Conservation (phyloP, 2,113 vertebrate species). For the Suricata suricatta region DNA sequence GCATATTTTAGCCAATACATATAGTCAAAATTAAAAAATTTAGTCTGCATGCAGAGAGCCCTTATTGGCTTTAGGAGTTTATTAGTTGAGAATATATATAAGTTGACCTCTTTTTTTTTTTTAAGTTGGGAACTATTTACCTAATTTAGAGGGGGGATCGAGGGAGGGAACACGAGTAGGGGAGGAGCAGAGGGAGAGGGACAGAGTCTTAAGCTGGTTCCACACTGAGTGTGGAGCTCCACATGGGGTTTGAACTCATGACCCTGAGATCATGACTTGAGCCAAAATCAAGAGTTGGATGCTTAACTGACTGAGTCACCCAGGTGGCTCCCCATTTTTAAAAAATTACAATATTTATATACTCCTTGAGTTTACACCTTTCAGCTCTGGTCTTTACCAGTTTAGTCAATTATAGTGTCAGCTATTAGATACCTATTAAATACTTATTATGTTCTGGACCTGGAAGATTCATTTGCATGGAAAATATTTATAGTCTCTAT, state of each 20-base stretch:
- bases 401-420: not conserved
- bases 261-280: too few species aligned
- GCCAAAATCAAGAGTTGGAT: too few species aligned
- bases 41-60: not conserved
- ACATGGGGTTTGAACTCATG: too few species aligned
- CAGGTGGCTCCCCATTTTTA: too few species aligned
- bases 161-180: too few species aligned
- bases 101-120: not conserved
- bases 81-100: not conserved
- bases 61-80: not conserved
- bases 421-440: not conserved
- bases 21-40: not conserved
- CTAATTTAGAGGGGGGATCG: too few species aligned
- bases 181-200: too few species aligned
- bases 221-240: too few species aligned
- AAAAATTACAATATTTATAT: not conserved
- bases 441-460: not conserved
- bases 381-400: slow-evolving; percentile 8
- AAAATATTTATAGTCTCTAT: not conserved
- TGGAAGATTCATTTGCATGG: not conserved
- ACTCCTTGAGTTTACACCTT: not conserved
- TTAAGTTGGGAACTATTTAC: not conserved
- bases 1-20: not conserved
- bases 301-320: too few species aligned
- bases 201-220: too few species aligned